Base-by-base conservation (phyloP, 2,888 invertebrate genomes). In the Acronicta aceris region DNA sequence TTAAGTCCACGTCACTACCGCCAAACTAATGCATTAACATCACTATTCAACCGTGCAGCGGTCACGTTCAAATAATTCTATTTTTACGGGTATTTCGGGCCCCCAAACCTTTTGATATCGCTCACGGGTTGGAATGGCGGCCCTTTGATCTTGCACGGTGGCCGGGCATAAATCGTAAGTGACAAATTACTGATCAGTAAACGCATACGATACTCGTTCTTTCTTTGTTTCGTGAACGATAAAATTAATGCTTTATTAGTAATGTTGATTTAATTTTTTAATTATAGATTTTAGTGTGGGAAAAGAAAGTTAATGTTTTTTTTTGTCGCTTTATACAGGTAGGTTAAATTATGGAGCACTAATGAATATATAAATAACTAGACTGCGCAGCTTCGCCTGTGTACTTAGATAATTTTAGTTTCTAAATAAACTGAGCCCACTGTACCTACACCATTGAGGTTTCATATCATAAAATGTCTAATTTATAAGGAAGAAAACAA, bases 101-200 rank as follows among this genome's bases (percentile, higher is more conserved):
- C 67, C 59, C 77, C 57, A 63, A 82, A 74, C 77, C 85, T 84
- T 85, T 86, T 86, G 85, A 87, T 87, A 84, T 83, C 71, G 79
- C 76, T 74, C 70, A 68, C 57, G 58, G 70, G 58, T 71, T 58
- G 42, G 56, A 38, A 65, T 40, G 59, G 55, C 66, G 74, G 58
- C 53, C 57, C 87, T 92, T 93, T 93, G 92, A 93, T 91, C 91
- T 86, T 54, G 2, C 81, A 71, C 83, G 91, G 92, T 89, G 91
- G 90, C 81, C 88, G 62, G 48, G 78, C 72, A 78, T 91, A 87
- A 89, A 89, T 89, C 85, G 65, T 71, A 68, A 81, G 84, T 86
- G 91, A 91, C 91, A 90, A 89, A 91, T 89, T 82, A 80, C 82
- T 79, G 79, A 81, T 86, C 78, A 65, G 61, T 65, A 75, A 74